Evolutionary conservation across 2,113 vertebrate species (phyloP), one percentile per base, ranked within the genome.

Genomic region (Cervus canadensis): DNA sequence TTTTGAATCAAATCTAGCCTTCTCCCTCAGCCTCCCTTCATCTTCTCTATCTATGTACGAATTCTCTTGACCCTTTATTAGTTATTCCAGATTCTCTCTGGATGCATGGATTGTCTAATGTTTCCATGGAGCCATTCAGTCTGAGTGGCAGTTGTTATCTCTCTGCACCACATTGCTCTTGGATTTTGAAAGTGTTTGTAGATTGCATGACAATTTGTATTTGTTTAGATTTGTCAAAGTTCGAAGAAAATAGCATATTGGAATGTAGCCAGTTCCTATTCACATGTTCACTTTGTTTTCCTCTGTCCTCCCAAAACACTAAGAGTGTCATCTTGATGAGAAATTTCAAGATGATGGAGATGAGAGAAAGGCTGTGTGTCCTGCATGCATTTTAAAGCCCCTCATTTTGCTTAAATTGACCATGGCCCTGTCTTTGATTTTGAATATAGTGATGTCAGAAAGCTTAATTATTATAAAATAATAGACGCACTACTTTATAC

Each of bases 181-280:
- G 85, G 56, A 79, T 91, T 95, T 92, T 86, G n/a, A 95, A 92
- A 95, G 83, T 96, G 56, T 95, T 87, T 96, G 64, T 88, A 85
- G 59, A 94, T 85, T 33, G 1, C 15, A 92, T 67, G 89, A 71
- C n/a, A 71, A 45, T 67, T 97, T 85, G 26, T 89, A 52, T 91
- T 91, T 95, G 86, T 90, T 97, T 92, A 76, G 88, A 88, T 90
- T 94, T 92, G 81, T 57, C 45, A 14, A 78, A 96, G 88, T 89
- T 87, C 16, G 52, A 87, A 64, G 40, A 52, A 91, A 97, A 50
- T 33, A 78, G 43, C 36, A 5, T 88, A n/a, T 87, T 96, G 94
- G 84, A 97, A 76, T 64, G 14, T 50, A 96, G 81, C 92, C 52
- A 64, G 0, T 33, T 43, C 7, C 43, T 43, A 84, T 45, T 50